Percentiles rank a stretch among this genome's conserved stretches.
phyloP scores from a whole-genome alignment of 2,888 invertebrate genomes.

The Sesamia inferens region DNA sequence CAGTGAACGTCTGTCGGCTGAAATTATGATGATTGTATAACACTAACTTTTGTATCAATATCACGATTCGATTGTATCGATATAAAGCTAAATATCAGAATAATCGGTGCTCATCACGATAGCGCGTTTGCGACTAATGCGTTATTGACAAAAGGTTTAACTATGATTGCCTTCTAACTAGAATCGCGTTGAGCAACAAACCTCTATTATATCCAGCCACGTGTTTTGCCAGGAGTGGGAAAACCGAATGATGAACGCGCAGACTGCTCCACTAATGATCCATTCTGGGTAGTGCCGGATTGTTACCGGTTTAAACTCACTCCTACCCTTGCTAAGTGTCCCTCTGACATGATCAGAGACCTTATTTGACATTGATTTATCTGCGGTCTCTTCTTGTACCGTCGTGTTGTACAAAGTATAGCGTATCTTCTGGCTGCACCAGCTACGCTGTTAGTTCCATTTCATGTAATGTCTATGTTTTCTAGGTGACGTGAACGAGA shows the following conservation, averaged over 20 bases:
- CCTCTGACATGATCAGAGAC: no score
- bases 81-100: neutral
- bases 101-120: neutral
- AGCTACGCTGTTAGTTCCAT: neutral
- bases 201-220: neutral
- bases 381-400: no score
- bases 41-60: neutral
- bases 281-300: no score
- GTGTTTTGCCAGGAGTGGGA: neutral
- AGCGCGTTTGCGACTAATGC: neutral
- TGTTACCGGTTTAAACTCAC: no score
- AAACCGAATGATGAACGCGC: no score
- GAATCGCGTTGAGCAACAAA: neutral
- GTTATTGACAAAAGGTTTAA: neutral
- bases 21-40: no score
- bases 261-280: no score
- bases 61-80: neutral
- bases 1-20: no score
- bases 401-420: no score
- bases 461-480: neutral
- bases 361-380: no score
- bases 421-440: no score
- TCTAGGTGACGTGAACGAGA: conserved; percentile 90
- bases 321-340: no score
- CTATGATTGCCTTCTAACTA: neutral